Evolutionary conservation across 2,113 vertebrate genomes (phyloP), one percentile per base, ranked within the genome.

Genomic region (Phainopepla nitens): DNA sequence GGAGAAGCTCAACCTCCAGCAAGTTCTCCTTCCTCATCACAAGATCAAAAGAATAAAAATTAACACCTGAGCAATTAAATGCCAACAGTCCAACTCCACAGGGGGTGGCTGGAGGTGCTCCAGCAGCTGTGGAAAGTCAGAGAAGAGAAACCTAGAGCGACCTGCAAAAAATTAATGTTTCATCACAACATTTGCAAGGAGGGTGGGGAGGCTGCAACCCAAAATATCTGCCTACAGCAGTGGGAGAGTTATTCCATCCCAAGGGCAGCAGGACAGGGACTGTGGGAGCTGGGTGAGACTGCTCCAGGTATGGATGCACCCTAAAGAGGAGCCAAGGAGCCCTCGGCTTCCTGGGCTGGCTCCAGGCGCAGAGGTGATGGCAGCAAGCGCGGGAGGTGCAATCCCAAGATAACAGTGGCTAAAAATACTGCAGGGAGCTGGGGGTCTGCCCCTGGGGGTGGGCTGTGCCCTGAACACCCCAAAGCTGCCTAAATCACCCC

Each of bases 231-330:
- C 4, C 54, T n/a, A 71, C n/a, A 49, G 54, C 54, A 54, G n/a
- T 0, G 0, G 60, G 69, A 54, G 25, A 35, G 51, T 22, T 16
- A 13, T 6, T 24, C 61, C 72, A 25, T 1, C 21, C 33, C 5
- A 9, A 36, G 35, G 42, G 53, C 62, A 72, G 53, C 8, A 1
- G 35, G 53, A 60, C 0, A 2, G 8, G 41, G 15, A 17, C 60
- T 41, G 73, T 2, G 5, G 42, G 69, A 90, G 56, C 35, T 2
- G 2, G 17, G 25, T 3, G 15, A 58, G 28, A 53, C 23, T 8
- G 1, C 17, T 61, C n/a, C 0, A 0, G 45, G 27, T 36, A 5
- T 2, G 5, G 60, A 35, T 15, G 18, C 1, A 0, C 42, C 72
- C 76, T 28, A 20, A 33, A 70, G 81, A 29, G 3, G 22, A 69